These are phyloP conservation scores for Drosophila quasianomalipes DNA, from an alignment of 2,888 invertebrate genomes.

Conservation along the genomic window DNA sequence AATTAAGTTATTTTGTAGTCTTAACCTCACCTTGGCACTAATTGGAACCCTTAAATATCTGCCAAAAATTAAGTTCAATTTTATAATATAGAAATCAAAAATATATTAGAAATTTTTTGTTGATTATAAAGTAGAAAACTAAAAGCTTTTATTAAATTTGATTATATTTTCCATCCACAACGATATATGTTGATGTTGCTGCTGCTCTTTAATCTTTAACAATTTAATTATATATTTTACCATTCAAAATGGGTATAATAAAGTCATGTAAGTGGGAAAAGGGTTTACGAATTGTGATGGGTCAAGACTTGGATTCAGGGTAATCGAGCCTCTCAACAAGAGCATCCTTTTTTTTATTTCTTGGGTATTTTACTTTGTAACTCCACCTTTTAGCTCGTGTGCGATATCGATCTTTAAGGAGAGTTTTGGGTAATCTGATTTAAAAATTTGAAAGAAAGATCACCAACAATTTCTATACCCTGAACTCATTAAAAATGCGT, in stretches of 20 bases:
- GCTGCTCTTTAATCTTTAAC: background rate
- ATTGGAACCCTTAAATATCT: background rate
- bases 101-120: too few relatives aligned
- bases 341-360: too few relatives aligned
- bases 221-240: background rate
- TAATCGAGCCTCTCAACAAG: background rate
- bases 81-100: background rate
- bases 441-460: background rate
- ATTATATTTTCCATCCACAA: background rate
- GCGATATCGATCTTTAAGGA: background rate
- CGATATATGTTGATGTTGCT: background rate
- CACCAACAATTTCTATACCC: background rate
- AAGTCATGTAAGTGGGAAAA: background rate
- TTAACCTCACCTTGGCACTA: background rate
- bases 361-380: background rate
- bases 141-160: background rate
- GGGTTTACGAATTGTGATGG: background rate
- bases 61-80: background rate
- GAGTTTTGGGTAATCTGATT: background rate
- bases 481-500: background rate
- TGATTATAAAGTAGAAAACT: background rate
- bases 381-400: background rate
- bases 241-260: background rate
- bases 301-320: background rate
- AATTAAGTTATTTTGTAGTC: background rate